A percentile compares a stretch with the other conserved stretches of the same genome.
phyloP scores from a whole-genome alignment of 2,113 vertebrate genomes.

The Diphyllodes magnificus region DNA sequence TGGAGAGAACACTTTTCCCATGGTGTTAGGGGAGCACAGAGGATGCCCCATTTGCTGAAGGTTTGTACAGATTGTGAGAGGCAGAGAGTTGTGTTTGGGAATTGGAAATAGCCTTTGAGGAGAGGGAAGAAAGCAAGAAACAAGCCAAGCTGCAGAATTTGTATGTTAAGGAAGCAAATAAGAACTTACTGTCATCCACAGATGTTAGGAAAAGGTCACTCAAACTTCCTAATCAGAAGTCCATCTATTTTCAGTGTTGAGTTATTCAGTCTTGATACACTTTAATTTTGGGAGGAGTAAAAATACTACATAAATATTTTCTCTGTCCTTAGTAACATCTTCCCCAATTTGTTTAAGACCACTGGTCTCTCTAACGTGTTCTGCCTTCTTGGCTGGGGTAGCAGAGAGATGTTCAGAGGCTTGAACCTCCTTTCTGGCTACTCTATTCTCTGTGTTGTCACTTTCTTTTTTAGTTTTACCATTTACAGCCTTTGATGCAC shows the following conservation, averaged over 20 bases:
- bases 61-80: background rate
- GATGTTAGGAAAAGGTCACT: background rate
- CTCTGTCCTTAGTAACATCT: background rate
- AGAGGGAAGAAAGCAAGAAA: background rate
- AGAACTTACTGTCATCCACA: background rate
- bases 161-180: background rate
- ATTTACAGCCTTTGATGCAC: background rate
- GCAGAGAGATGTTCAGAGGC: background rate
- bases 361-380: background rate
- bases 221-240: background rate
- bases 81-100: background rate
- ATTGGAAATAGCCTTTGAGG: background rate
- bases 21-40: background rate
- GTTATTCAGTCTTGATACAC: background rate
- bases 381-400: background rate
- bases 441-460: background rate
- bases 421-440: background rate
- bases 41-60: background rate
- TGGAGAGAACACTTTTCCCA: background rate
- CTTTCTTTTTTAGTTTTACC: background rate
- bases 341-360: background rate
- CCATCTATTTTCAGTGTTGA: background rate
- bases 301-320: background rate
- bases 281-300: background rate
- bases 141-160: background rate